phyloP scores from a whole-genome alignment of 2,113 vertebrate genomes.

The Mola mola region DNA sequence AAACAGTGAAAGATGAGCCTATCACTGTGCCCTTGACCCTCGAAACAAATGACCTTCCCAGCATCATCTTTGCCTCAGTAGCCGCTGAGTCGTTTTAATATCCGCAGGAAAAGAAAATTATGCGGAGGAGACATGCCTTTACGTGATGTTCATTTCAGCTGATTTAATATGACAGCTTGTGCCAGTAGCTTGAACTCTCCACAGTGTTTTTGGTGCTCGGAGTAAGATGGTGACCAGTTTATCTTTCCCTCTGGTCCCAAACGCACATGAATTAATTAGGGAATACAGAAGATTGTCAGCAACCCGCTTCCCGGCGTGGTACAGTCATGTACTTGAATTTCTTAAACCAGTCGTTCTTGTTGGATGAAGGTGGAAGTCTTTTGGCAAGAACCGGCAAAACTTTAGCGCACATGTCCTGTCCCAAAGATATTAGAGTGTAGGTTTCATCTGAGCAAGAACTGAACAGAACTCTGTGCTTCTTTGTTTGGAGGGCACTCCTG shows the following conservation, averaged over 20 bases:
- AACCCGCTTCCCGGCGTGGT: too few species aligned
- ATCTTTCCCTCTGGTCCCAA: neutral
- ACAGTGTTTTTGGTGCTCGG: slow-evolving; percentile 19
- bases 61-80: slow-evolving; percentile 6
- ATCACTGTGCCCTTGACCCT: slow-evolving; percentile 41
- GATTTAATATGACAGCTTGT: slow-evolving; percentile 32
- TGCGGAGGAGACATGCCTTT: slow-evolving; percentile 28
- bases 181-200: slow-evolving; percentile 23
- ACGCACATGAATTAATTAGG: too few species aligned
- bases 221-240: slow-evolving; percentile 24
- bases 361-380: too few species aligned
- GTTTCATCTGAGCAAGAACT: slow-evolving; percentile 55
- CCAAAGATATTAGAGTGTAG: slow-evolving; percentile 54
- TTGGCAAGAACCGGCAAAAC: too few species aligned
- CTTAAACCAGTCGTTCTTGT: too few species aligned
- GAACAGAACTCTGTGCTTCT: slow-evolving; percentile 42
- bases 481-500: slow-evolving; percentile 34
- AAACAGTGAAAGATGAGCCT: slow-evolving; percentile 37
- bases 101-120: slow-evolving; percentile 34
- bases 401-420: slow-evolving; percentile 53
- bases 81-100: slow-evolving; percentile 26
- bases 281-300: too few species aligned
- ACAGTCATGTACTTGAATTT: too few species aligned
- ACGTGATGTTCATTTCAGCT: slow-evolving; percentile 3
- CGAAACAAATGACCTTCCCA: slow-evolving; percentile 41